Conservation (phyloP, 2,888 invertebrate species). For the Erannis defoliaria region DNA sequence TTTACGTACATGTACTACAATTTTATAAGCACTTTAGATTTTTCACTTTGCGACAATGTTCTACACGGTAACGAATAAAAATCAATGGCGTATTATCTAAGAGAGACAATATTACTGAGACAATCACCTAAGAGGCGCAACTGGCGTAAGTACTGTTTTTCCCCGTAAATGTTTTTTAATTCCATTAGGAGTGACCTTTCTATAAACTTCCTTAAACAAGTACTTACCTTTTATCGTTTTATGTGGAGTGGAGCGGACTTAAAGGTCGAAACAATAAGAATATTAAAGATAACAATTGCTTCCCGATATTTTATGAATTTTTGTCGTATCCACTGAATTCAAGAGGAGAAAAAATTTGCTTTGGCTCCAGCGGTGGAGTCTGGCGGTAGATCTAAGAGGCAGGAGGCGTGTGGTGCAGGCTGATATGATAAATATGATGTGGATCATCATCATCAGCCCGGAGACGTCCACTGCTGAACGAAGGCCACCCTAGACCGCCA, state of each 20-base stretch:
- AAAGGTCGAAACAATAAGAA: constrained; percentile 9
- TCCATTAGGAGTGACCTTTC: constrained; percentile 32
- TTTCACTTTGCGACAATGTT: background rate
- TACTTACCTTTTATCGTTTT: constrained; percentile 21
- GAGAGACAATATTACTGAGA: too few species aligned
- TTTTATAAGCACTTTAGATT: background rate
- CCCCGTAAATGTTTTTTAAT: constrained; percentile 30
- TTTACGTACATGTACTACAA: too few species aligned
- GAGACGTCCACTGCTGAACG: too few species aligned
- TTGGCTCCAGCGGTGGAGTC: too few species aligned
- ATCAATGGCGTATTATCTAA: constrained; percentile 25
- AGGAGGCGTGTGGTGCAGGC: too few species aligned
- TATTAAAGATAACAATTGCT: constrained; percentile 4
- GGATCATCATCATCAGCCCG: too few species aligned
- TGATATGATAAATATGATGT: too few species aligned
- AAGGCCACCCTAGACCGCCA: too few species aligned
- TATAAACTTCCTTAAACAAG: constrained; percentile 27
- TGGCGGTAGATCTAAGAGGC: too few species aligned
- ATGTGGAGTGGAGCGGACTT: constrained; percentile 7
- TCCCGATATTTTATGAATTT: background rate
- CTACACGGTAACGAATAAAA: constrained; percentile 18
- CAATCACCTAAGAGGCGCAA: constrained; percentile 26
- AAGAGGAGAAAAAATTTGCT: too few species aligned
- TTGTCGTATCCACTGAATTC: too few species aligned
- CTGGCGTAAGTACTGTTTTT: constrained; percentile 16